Base-by-base conservation (phyloP, 1,140 invertebrate genomes). In the Phocides pigmalion region DNA sequence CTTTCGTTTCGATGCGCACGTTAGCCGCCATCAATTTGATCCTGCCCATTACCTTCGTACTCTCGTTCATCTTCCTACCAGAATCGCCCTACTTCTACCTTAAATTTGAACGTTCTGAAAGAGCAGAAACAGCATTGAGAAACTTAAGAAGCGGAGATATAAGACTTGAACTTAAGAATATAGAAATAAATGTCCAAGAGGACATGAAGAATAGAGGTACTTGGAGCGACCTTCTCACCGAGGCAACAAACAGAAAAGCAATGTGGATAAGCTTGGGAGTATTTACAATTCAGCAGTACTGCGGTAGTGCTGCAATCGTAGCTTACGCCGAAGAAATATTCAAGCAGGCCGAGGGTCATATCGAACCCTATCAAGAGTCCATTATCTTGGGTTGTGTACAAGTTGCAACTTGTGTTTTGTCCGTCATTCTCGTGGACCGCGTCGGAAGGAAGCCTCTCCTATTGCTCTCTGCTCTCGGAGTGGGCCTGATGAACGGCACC, bases 271-370 rank as follows among this genome's bases (percentile, higher is more conserved):
- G 93, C 22, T 74, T 95, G 12, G 88, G 93, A 8, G 76, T 97
- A 5, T 95, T 95, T 73, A 91, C 94, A 0, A 94, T 96, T 58
- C 96, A 97, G 82, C 95, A 97, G 78, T 87, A 96, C 14, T 95
- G 94, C 62, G 95, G 96, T 0, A 94, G 96, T 16, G 95, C 95
- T 64, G 95, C 95, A 3, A 92, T 97, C 1, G 93, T 95, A 35
- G 95, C 95, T 15, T 96, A 96, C 77, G 93, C 95, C 14, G 94
- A 96, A 62, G 93, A 93, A 4, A 96, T 97, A 62, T 94, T 97
- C 70, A 76, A 84, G 62, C 92, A 93, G 20, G 93, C 93, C 0
- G 87, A 90, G 2, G 83, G 76, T 0, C 79, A 84, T 20, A 86
- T 94, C 20, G 66, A 79, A 9, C 89, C 93, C 0, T 90, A 93